Conservation (phyloP, 2,797 vertebrate species). For the Alcedo atthis region DNA sequence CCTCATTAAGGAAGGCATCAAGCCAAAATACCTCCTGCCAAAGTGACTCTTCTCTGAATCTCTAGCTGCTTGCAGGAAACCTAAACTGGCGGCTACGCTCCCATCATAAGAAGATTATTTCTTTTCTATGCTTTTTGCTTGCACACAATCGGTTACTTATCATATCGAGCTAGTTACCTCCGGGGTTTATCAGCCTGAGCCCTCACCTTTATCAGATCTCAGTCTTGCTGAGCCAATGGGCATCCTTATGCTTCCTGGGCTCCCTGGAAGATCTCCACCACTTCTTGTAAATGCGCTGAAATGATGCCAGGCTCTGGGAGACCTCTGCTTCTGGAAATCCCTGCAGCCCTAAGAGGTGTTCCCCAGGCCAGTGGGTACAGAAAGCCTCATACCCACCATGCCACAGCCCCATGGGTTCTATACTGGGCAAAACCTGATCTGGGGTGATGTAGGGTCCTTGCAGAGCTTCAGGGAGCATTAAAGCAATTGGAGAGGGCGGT, state of each 20-base stretch:
- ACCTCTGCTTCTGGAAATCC: neutral
- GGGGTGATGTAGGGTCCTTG: neutral
- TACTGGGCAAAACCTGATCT: neutral
- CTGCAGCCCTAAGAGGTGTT: neutral
- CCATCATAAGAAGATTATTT: neutral
- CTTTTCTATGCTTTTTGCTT: neutral
- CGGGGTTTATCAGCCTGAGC: neutral
- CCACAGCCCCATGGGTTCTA: fast-evolving
- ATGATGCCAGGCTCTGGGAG: neutral
- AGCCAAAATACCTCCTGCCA: neutral
- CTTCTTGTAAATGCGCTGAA: neutral
- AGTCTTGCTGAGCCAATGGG: neutral
- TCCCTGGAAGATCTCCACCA: neutral
- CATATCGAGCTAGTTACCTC: neutral
- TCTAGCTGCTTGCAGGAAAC: neutral
- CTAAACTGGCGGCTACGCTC: neutral
- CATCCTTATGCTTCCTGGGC: neutral
- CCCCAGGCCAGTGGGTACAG: fast-evolving
- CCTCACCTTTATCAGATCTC: neutral
- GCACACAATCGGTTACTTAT: neutral
- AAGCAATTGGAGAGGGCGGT: neutral
- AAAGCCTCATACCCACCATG: fast-evolving
- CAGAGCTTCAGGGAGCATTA: neutral
- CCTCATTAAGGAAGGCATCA: neutral
- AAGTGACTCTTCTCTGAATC: neutral